phyloP scores from a whole-genome alignment of 1,140 invertebrate genomes.

The Cydia pomonella region DNA sequence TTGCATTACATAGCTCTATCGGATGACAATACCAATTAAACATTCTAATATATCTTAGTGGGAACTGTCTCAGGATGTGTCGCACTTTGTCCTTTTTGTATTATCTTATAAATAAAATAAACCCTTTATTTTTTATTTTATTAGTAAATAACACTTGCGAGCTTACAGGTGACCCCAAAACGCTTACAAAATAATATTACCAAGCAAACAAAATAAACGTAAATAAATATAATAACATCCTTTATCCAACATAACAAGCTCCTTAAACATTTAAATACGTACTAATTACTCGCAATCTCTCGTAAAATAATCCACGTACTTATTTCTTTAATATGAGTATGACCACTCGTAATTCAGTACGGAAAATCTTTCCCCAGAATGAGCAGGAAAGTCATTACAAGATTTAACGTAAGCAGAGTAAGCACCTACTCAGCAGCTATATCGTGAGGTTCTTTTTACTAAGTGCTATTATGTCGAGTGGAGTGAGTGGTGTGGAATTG shows the following conservation, averaged over 20 bases:
- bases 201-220: no score
- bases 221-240: no score
- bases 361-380: not conserved
- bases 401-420: constrained; percentile 17
- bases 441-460: constrained; percentile 8
- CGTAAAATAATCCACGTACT: not conserved
- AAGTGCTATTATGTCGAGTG: constrained; percentile 17
- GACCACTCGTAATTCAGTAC: constrained; percentile 11
- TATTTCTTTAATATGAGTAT: not conserved
- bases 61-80: no score
- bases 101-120: no score
- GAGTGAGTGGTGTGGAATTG: not conserved
- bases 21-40: no score
- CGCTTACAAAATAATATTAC: no score
- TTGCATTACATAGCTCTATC: no score
- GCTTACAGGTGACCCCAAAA: no score
- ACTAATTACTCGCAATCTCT: not conserved
- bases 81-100: no score
- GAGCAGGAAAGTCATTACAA: constrained; percentile 18
- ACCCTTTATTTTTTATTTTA: no score
- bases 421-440: constrained; percentile 10
- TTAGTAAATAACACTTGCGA: no score
- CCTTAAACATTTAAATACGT: not conserved
- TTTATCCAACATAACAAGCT: not conserved
- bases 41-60: no score